phyloP scores from a whole-genome alignment of 2,888 invertebrate genomes.

The Oeneis ivallda region DNA sequence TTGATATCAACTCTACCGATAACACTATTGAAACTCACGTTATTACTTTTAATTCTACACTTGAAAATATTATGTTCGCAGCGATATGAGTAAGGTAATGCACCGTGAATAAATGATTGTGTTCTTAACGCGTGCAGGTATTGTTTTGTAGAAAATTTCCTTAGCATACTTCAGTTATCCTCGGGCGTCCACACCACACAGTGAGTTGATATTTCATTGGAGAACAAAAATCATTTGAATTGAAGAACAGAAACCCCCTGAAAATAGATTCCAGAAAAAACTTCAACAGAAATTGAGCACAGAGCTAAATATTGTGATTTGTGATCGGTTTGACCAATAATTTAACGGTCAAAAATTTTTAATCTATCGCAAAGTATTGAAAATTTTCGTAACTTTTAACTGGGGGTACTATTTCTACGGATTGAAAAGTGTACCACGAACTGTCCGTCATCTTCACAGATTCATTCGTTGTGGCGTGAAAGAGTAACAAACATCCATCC shows the following conservation, averaged over 20 bases:
- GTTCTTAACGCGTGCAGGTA: constrained; percentile 28
- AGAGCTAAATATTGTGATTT: no score
- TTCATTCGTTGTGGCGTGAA: no score
- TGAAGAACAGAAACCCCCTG: no score
- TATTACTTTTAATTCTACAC: constrained; percentile 31
- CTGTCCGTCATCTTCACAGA: no score
- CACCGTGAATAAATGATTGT: constrained; percentile 31
- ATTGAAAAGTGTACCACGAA: no score
- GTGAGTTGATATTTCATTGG: constrained; percentile 56
- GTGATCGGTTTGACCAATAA: no score
- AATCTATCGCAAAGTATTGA: no score
- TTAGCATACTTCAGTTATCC: constrained; percentile 73
- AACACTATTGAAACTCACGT: constrained; percentile 32
- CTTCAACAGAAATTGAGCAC: not conserved
- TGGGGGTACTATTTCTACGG: no score
- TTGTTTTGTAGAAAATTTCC: constrained; percentile 50
- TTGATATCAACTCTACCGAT: constrained; percentile 43
- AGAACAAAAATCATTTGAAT: not conserved
- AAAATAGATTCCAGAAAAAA: no score
- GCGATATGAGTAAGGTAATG: constrained; percentile 35
- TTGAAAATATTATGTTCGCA: constrained; percentile 35
- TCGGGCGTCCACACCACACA: constrained; percentile 77
- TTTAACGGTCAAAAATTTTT: no score
- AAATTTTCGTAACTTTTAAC: no score
- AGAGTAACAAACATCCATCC: no score